These are phyloP conservation scores for Nannospalax galili DNA, from an alignment of 2,113 vertebrate species.

Conservation along the genomic window DNA sequence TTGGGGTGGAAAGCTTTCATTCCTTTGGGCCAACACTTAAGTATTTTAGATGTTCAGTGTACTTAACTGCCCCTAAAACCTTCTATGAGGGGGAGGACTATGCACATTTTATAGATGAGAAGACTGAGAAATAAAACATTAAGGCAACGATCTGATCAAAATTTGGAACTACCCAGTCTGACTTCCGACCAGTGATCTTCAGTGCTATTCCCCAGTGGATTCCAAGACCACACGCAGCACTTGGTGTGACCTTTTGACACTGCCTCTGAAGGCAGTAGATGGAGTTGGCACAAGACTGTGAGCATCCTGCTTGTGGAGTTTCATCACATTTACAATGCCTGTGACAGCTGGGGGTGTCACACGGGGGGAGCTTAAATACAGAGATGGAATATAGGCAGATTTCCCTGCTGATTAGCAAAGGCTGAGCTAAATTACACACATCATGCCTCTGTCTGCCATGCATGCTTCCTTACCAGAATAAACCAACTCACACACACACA, in stretches of 20 bases:
- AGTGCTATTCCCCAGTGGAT: background rate
- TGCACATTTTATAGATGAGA: background rate
- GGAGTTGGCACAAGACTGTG: background rate
- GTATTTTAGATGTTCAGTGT: background rate
- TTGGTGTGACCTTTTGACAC: background rate
- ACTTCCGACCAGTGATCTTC: background rate
- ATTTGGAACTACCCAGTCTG: background rate
- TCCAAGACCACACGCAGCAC: background rate
- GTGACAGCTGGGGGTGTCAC: background rate
- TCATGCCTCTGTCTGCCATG: background rate
- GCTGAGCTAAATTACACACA: background rate
- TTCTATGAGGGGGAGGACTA: background rate
- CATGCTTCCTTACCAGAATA: background rate
- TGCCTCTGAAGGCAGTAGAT: background rate
- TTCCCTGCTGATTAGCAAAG: background rate
- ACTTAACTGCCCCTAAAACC: background rate
- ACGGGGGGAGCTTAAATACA: background rate
- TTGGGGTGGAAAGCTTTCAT: background rate
- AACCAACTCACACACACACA: background rate
- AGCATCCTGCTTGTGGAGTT: background rate
- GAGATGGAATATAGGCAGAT: background rate
- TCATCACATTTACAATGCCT: background rate
- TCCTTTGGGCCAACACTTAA: background rate
- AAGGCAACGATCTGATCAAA: background rate
- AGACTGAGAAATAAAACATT: background rate